phyloP scores from a whole-genome alignment of 2,113 vertebrate species.

The Apteryx owenii region DNA sequence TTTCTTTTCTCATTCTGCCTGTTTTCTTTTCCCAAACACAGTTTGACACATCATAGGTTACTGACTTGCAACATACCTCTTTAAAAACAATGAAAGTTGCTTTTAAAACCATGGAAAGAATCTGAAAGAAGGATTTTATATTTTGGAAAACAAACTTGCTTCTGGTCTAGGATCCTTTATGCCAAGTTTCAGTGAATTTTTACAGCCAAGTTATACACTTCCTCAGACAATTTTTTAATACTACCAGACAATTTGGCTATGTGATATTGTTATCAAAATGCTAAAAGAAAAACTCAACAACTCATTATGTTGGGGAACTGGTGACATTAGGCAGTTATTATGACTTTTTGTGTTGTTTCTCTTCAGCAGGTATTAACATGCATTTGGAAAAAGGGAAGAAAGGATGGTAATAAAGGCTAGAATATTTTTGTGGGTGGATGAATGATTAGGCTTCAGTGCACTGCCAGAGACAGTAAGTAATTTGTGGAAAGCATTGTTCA shows the following conservation, averaged over 20 bases:
- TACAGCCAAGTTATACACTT: slow-evolving; percentile 5
- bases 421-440: slow-evolving; percentile 17
- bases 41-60: background rate
- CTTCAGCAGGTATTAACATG: slow-evolving; percentile 38
- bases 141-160: slow-evolving; percentile 13
- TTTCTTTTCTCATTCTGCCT: background rate
- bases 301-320: background rate
- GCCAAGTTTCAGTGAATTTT: slow-evolving; percentile 44
- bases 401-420: background rate
- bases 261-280: slow-evolving; percentile 23
- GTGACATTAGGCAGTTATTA: slow-evolving; percentile 2
- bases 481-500: slow-evolving; percentile 23
- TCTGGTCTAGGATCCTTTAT: background rate
- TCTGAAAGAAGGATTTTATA: background rate
- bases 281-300: slow-evolving; percentile 19
- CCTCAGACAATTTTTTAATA: slow-evolving; percentile 3
- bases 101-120: background rate
- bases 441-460: background rate
- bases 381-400: background rate
- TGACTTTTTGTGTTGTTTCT: slow-evolving; percentile 8
- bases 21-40: background rate
- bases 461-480: slow-evolving; percentile 12
- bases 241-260: slow-evolving; percentile 17
- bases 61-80: background rate
- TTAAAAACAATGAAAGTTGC: background rate